Conservation (phyloP, 2,797 vertebrate species). For the Esox masquinongy region DNA sequence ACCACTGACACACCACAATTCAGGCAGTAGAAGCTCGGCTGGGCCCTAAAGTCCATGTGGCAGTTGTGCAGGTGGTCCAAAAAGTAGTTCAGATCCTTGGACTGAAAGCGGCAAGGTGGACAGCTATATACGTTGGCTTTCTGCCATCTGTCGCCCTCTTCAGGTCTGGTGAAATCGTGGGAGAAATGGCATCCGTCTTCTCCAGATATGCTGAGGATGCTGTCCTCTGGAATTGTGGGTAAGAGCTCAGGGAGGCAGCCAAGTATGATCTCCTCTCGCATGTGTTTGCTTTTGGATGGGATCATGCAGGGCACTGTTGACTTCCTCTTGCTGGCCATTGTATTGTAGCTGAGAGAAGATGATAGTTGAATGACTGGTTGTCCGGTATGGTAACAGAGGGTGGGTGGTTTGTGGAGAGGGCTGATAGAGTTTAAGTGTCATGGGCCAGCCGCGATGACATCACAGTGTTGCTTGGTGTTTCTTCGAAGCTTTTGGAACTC, state of each 20-base stretch:
- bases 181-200: slow-evolving; percentile 67
- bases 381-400: slow-evolving; percentile 71
- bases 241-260: slow-evolving; percentile 75
- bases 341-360: slow-evolving; percentile 50
- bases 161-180: slow-evolving; percentile 65
- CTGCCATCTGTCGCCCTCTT: slow-evolving; percentile 63
- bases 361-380: slow-evolving; percentile 59
- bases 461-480: slow-evolving; percentile 89
- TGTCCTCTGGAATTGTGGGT: slow-evolving; percentile 78
- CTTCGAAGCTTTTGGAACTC: slow-evolving; percentile 63
- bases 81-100: slow-evolving; percentile 88
- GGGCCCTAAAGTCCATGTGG: slow-evolving; percentile 89
- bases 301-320: slow-evolving; percentile 98
- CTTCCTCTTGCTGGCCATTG: slow-evolving; percentile 98
- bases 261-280: slow-evolving; percentile 83
- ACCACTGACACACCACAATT: slow-evolving; percentile 85
- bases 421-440: slow-evolving; percentile 80
- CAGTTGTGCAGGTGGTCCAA: slow-evolving; percentile 90
- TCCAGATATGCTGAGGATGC: slow-evolving; percentile 77
- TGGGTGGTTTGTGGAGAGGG: slow-evolving; percentile 76
- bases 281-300: slow-evolving; percentile 87
- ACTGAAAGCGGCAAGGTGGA: slow-evolving; percentile 84
- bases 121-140: slow-evolving; percentile 83
- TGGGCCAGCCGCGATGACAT: slow-evolving; percentile 78
- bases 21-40: slow-evolving; percentile 87